Base-by-base conservation (phyloP, 2,113 vertebrate species). In the Mirounga angustirostris region DNA sequence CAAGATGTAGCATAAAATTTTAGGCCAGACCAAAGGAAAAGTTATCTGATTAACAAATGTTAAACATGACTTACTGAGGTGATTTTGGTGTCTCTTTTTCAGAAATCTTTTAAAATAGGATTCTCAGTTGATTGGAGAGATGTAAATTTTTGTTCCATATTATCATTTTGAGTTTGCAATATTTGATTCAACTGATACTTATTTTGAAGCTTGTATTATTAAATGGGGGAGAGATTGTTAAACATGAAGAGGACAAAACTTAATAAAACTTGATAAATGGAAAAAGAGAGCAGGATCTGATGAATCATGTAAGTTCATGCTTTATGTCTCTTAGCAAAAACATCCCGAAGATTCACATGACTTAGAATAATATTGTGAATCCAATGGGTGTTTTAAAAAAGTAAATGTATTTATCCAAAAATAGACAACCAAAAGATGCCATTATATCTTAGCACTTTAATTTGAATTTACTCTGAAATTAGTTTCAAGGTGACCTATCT, bases 401-500 rank as follows among this genome's bases (percentile, higher is more conserved):
- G 26, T 97, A 84, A 94, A 69, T 79, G 7, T 43, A 40, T 92
- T 63, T 94, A 22, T 94, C 30, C 92, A 80, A 87, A 93, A 94
- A 46, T 85, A 96, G 19, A 33, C 71, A 95, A 79, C 3, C n/a
- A 74, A 50, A 80, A 95, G 36, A 63, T 63, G 36, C 40, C 61
- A 78, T 88, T 81, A 58, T 76, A 78, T 90, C 22, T 76, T 89
- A 76, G n/a, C 7, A 43, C 21, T 91, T 63, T 83, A 78, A 65
- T 87, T 91, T 93, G 67, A 97, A 74, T 76, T 96, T 73, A 95
- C 4, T 50, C 15, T 61, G 40, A 95, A 96, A 63, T 96, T 91
- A 89, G 50, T 84, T 98, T 93, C 15, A 92, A 89, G 22, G 11
- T 92, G 36, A 59, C 12, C 19, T 43, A 21, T n/a, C 13, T 92